phyloP scores from a whole-genome alignment of 1,140 invertebrate genomes.

The Procambarus virginalis region DNA sequence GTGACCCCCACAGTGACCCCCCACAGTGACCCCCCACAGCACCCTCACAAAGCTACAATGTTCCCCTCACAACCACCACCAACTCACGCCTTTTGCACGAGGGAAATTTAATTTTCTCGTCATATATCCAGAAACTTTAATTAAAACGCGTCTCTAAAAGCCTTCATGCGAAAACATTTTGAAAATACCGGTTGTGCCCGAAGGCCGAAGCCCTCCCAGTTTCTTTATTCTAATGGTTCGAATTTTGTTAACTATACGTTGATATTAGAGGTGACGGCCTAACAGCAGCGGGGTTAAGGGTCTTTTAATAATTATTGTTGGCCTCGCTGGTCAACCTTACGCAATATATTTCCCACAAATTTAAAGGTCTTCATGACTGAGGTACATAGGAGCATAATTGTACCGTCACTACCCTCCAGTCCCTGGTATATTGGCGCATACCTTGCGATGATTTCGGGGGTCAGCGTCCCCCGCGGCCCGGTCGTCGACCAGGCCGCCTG shows the following conservation, averaged over 20 bases:
- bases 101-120: constrained; percentile 33
- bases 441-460: no score
- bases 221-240: neutral
- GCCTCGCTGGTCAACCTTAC: no score
- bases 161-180: constrained; percentile 33
- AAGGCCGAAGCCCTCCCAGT: neutral
- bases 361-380: no score
- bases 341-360: no score
- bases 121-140: constrained; percentile 38
- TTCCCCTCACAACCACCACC: neutral
- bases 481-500: no score
- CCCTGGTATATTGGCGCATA: no score
- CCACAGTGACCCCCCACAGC: no score
- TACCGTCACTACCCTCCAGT: no score
- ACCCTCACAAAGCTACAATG: neutral
- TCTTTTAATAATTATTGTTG: no score
- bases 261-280: neutral
- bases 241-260: neutral
- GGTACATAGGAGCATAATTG: no score
- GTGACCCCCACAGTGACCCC: no score
- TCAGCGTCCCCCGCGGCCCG: no score
- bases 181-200: neutral
- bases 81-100: constrained; percentile 21
- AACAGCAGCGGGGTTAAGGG: neutral
- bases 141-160: constrained; percentile 34